phyloP scores from a whole-genome alignment of 2,888 invertebrate species.

The Cenopis cana region DNA sequence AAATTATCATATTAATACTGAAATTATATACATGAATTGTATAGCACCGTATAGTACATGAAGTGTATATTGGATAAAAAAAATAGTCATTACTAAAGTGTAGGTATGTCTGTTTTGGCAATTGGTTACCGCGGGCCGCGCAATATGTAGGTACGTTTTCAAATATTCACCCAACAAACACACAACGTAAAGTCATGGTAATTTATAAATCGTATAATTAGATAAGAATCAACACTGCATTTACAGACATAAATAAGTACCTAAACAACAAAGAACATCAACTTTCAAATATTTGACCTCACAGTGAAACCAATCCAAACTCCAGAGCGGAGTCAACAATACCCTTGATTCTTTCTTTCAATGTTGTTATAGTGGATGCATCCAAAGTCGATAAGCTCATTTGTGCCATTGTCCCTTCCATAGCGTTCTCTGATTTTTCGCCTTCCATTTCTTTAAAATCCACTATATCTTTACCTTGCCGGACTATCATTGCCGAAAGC shows the following conservation, averaged over 20 bases:
- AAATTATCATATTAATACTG: too few species aligned
- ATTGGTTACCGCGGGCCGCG: too few species aligned
- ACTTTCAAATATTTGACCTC: not conserved
- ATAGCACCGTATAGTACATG: too few species aligned
- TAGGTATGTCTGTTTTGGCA: too few species aligned
- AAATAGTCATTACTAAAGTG: too few species aligned
- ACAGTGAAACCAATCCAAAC: constrained; percentile 49
- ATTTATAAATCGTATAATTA: too few species aligned
- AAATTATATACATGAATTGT: too few species aligned
- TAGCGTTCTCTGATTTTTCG: not conserved
- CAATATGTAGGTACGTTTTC: too few species aligned
- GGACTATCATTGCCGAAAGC: constrained; percentile 45
- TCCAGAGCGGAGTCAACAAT: constrained; percentile 51
- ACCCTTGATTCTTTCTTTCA: constrained; percentile 50
- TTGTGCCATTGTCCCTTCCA: constrained; percentile 4
- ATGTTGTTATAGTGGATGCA: constrained; percentile 43
- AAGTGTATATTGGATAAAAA: too few species aligned
- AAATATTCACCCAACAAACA: too few species aligned
- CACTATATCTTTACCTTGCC: constrained; percentile 50
- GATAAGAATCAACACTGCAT: not conserved
- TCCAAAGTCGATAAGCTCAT: constrained; percentile 30
- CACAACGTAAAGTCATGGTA: too few species aligned
- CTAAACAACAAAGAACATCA: too few species aligned
- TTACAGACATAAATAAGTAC: not conserved
- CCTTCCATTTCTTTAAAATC: constrained; percentile 45